phyloP scores from a whole-genome alignment of 2,888 invertebrate genomes.

The Ophion slaviceki region DNA sequence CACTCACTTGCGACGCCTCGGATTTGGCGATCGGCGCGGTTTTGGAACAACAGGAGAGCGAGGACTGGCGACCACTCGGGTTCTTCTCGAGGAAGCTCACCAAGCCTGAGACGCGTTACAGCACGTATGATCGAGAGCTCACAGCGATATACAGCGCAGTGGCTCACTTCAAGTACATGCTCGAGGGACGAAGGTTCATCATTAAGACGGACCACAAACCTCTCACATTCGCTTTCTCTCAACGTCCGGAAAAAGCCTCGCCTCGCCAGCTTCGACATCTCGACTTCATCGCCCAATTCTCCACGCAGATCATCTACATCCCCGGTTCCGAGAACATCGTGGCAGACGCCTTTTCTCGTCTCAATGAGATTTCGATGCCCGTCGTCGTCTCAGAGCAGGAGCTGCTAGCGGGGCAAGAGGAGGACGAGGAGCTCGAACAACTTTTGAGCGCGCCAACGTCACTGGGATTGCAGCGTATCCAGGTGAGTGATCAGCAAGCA shows the following conservation, averaged over 20 bases:
- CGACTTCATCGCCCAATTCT: slow-evolving; percentile 35
- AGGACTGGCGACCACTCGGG: too few relatives aligned
- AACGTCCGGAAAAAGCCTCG: slow-evolving; percentile 16
- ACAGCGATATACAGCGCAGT: too few relatives aligned
- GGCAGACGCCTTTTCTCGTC: slow-evolving; percentile 67
- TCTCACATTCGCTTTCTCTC: slow-evolving; percentile 14
- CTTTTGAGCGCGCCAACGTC: slow-evolving; percentile 26
- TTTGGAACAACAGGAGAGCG: too few relatives aligned
- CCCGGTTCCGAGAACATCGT: slow-evolving; percentile 65
- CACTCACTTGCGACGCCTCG: too few relatives aligned
- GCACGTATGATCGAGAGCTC: too few relatives aligned
- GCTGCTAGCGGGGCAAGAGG: slow-evolving; percentile 42
- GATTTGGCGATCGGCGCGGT: too few relatives aligned
- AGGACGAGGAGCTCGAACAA: slow-evolving; percentile 55
- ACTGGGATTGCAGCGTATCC: slow-evolving; percentile 30
- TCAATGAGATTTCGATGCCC: slow-evolving; percentile 59
- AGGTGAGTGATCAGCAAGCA: background rate
- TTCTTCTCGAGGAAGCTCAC: too few relatives aligned
- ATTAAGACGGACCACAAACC: slow-evolving; percentile 40
- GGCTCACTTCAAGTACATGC: too few relatives aligned
- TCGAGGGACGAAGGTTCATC: slow-evolving; percentile 1
- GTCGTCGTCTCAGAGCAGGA: slow-evolving; percentile 48
- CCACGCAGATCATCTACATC: slow-evolving; percentile 60
- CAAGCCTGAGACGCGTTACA: too few relatives aligned
- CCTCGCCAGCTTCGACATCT: background rate